These are phyloP conservation scores for Parnassius smintheus DNA, from an alignment of 2,888 invertebrate species.

Conservation along the genomic window DNA sequence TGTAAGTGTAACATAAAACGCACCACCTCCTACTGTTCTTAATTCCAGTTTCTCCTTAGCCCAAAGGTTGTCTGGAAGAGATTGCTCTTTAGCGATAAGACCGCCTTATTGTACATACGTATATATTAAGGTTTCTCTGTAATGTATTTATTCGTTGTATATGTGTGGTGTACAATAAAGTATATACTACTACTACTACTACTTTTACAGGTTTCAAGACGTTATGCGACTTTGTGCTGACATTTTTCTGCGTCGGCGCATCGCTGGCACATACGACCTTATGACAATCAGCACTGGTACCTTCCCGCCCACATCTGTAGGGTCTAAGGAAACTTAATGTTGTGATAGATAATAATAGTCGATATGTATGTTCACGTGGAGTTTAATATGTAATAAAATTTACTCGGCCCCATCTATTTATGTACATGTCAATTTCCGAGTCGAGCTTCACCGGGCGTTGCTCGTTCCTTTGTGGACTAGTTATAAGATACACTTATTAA, in stretches of 20 bases:
- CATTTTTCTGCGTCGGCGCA: slow-evolving; percentile 37
- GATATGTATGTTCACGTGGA: slow-evolving; percentile 22
- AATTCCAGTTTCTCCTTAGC: too few relatives aligned
- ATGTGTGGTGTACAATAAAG: too few relatives aligned
- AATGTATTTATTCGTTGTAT: too few relatives aligned
- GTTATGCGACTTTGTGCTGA: slow-evolving; percentile 30
- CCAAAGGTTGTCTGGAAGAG: too few relatives aligned
- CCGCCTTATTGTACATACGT: too few relatives aligned
- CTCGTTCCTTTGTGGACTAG: slow-evolving; percentile 33
- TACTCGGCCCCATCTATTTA: slow-evolving; percentile 11
- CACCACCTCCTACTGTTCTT: too few relatives aligned
- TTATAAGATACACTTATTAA: slow-evolving; percentile 54
- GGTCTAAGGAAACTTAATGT: slow-evolving; percentile 68
- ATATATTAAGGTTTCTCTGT: too few relatives aligned
- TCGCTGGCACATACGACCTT: slow-evolving; percentile 34
- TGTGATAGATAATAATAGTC: slow-evolving; percentile 62
- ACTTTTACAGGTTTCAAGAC: slow-evolving; percentile 31
- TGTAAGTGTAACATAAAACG: too few relatives aligned
- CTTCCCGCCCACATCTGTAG: slow-evolving; percentile 24
- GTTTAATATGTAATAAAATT: slow-evolving; percentile 33
- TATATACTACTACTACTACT: too few relatives aligned
- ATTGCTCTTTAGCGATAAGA: too few relatives aligned
- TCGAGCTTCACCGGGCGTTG: background rate
- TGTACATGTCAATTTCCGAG: slow-evolving; percentile 15
- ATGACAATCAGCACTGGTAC: slow-evolving; percentile 33